Evolutionary conservation across 2,888 invertebrate genomes (phyloP), one percentile per base, ranked within the genome.

Genomic region (Augochlorella aurata): DNA sequence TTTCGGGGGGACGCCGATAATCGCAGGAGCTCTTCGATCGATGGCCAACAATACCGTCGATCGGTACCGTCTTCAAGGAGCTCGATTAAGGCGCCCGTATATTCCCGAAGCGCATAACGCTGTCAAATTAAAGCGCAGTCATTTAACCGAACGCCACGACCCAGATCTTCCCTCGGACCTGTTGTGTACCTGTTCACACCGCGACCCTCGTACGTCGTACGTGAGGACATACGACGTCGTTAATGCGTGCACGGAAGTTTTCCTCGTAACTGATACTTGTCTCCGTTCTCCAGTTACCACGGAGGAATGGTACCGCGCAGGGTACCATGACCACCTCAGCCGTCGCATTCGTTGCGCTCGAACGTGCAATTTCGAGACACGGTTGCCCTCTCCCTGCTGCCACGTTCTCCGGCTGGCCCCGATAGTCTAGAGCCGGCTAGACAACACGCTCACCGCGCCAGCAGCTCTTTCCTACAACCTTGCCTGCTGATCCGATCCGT

Each of bases 191-290:
- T 81, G 87, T 88, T 85, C 83, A 44, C 83, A 58, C 69, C 73
- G 83, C 81, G 87, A 80, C 82, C 85, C 76, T 82, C 86, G 85
- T 88, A 84, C 74, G 81, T 82, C 82, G 81, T 74, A 75, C 72
- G 85, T 70, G 85, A 89, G 85, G 84, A 85, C 88, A 81, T 85
- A 84, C 87, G 87, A 85, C 88, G 88, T 88, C 88, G 88, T 87
- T 88, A 88, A 88, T 87, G 88, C 89, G 87, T 88, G 90, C 88
- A 86, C 90, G 90, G 90, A 90, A 92, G 92, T 93, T 93, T 92
- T 90, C 89, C 88, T 89, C 90, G 92, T 92, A 93, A 92, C 90
- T 89, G 91, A 93, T 90, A 92, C 90, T 88, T 90, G 88, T 90
- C 88, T 88, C 89, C 77, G 90, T 91, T 92, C 91, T 92, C 91